These are phyloP conservation scores for Sminthurides bifidus DNA, from an alignment of 1,140 invertebrate genomes.

Conservation along the genomic window DNA sequence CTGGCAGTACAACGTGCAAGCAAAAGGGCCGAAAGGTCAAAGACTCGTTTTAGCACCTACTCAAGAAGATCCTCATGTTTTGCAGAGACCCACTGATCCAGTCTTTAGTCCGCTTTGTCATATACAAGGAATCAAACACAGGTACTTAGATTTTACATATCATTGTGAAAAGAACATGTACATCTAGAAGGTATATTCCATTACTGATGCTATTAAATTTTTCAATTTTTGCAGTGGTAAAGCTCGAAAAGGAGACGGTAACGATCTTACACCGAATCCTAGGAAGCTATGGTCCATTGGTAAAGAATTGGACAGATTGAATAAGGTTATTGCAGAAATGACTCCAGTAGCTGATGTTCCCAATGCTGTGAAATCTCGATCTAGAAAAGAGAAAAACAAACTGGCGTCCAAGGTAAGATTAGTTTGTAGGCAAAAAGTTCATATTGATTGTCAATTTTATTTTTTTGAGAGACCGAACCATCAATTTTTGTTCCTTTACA, in stretches of 20 bases:
- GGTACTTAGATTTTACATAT: slow-evolving; percentile 43
- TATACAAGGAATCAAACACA: slow-evolving; percentile 78
- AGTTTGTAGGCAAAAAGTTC: too few relatives aligned
- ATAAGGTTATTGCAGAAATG: slow-evolving; percentile 86
- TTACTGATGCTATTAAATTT: slow-evolving; percentile 8
- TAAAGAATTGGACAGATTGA: slow-evolving; percentile 83
- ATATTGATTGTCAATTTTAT: neutral
- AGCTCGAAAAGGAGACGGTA: slow-evolving; percentile 91
- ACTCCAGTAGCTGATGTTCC: slow-evolving; percentile 86
- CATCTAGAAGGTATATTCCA: neutral
- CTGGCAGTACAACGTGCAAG: slow-evolving; percentile 98
- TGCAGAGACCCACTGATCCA: slow-evolving; percentile 79
- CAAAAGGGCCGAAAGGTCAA: slow-evolving; percentile 92
- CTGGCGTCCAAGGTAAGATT: slow-evolving; percentile 85
- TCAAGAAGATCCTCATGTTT: slow-evolving; percentile 79
- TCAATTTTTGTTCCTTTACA: slow-evolving; percentile 34
- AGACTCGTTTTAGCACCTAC: slow-evolving; percentile 55
- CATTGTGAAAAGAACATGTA: neutral
- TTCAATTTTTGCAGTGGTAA: slow-evolving; percentile 58
- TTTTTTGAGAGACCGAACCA: too few relatives aligned
- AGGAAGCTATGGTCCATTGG: slow-evolving; percentile 81
- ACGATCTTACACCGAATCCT: slow-evolving; percentile 91
- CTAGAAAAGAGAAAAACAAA: slow-evolving; percentile 95
- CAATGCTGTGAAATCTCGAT: slow-evolving; percentile 74
- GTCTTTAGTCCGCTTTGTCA: slow-evolving; percentile 83